A percentile compares a stretch with the other conserved stretches of the same genome.
Evolutionary conservation across 1,140 invertebrate genomes (phyloP).

Genomic region (Drosophila nannoptera): DNA sequence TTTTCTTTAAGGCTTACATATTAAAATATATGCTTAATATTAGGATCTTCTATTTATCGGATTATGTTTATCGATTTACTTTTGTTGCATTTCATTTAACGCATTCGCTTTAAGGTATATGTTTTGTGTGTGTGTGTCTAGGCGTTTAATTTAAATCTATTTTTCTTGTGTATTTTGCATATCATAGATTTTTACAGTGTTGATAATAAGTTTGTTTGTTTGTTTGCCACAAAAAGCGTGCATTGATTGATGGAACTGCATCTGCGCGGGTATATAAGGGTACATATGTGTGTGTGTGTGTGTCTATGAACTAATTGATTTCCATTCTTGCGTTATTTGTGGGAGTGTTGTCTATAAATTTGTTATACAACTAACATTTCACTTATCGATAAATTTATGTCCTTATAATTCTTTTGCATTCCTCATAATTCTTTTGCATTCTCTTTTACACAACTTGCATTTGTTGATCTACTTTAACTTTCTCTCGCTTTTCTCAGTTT

Average conservation of each 20-base stretch:
- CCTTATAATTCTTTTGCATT: slow-evolving; percentile 1
- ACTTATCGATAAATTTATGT: slow-evolving; percentile 36
- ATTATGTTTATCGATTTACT: slow-evolving; percentile 55
- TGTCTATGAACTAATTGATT: slow-evolving; percentile 27
- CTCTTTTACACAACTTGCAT: neutral
- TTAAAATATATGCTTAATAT: slow-evolving; percentile 75
- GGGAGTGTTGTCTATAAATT: slow-evolving; percentile 25
- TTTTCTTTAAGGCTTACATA: slow-evolving; percentile 77
- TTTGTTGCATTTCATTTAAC: slow-evolving; percentile 38
- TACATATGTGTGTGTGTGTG: slow-evolving; percentile 14
- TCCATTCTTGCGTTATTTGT: slow-evolving; percentile 13
- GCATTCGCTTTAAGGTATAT: slow-evolving; percentile 50
- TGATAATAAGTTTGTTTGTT: slow-evolving; percentile 40
- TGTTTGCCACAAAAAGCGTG: slow-evolving; percentile 40
- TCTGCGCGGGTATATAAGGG: slow-evolving; percentile 2
- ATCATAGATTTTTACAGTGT: slow-evolving; percentile 55
- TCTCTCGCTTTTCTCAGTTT: slow-evolving; percentile 27
- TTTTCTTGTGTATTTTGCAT: slow-evolving; percentile 39
- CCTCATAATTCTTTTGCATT: slow-evolving; percentile 19
- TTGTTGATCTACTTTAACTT: slow-evolving; percentile 7
- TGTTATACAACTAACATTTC: slow-evolving; percentile 40
- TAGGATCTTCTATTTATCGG: slow-evolving; percentile 70
- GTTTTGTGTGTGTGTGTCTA: slow-evolving; percentile 23
- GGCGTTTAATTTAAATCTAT: slow-evolving; percentile 46
- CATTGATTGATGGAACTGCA: slow-evolving; percentile 45